These are phyloP conservation scores for Hemiprocne comata DNA, from an alignment of 2,113 vertebrate species.

Conservation along the genomic window DNA sequence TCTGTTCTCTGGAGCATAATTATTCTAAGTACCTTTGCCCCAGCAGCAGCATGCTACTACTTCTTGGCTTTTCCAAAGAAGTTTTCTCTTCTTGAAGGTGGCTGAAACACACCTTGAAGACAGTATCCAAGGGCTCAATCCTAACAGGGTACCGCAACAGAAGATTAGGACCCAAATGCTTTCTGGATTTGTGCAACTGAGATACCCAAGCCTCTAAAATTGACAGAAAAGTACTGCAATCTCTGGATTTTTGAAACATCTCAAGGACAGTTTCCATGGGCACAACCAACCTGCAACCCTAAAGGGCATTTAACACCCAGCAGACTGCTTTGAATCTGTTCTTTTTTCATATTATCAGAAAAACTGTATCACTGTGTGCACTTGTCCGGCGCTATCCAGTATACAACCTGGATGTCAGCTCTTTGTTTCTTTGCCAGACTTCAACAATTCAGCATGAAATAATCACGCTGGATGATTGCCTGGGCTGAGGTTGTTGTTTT, in stretches of 20 bases:
- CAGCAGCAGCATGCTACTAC: neutral
- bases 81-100: neutral
- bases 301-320: neutral
- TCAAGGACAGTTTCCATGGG: rapidly evolving
- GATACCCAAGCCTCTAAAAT: neutral
- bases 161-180: neutral
- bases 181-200: rapidly evolving
- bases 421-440: neutral
- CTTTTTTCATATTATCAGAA: neutral
- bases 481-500: neutral
- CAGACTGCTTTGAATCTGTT: neutral
- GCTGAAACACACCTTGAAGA: neutral
- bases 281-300: neutral
- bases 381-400: rapidly evolving
- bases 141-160: neutral
- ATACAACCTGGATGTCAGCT: neutral
- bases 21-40: neutral
- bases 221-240: neutral
- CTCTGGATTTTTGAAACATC: neutral
- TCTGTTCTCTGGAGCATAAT: conserved; percentile 43
- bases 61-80: neutral
- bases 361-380: rapidly evolving
- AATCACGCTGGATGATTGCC: neutral
- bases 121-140: neutral
- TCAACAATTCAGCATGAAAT: neutral